These are phyloP conservation scores for Norana najaformis DNA, from an alignment of 2,888 invertebrate genomes.

Conservation along the genomic window DNA sequence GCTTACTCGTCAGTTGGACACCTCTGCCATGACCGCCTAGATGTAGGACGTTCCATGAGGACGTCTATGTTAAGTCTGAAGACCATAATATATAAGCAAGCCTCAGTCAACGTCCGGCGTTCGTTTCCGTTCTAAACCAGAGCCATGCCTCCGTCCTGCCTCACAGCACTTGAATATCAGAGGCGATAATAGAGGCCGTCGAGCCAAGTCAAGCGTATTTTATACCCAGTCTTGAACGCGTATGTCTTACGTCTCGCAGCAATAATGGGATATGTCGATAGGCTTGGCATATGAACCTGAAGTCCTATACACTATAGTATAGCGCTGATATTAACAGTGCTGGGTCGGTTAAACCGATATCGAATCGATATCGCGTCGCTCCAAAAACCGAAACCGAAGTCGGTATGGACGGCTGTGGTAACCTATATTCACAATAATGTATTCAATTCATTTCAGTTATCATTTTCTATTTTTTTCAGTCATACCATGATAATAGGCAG, in stretches of 20 bases:
- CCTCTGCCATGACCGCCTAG: background rate
- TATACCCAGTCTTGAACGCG: background rate
- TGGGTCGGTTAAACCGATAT: no score
- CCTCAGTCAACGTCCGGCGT: background rate
- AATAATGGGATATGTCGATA: background rate
- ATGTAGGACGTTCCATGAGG: background rate
- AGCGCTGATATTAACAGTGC: no score
- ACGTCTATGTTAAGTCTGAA: background rate
- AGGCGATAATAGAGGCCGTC: background rate
- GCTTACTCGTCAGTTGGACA: no score
- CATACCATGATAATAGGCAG: no score
- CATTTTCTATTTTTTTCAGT: no score
- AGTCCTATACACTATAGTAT: background rate
- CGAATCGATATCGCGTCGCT: no score
- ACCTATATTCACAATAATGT: no score
- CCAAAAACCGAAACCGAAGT: no score
- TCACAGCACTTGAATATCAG: background rate
- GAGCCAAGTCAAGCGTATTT: background rate
- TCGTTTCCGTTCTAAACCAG: background rate
- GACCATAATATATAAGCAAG: background rate
- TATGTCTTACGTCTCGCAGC: background rate
- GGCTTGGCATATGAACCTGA: background rate
- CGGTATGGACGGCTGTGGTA: no score
- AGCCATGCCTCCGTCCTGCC: background rate
- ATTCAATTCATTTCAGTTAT: no score